Evolutionary conservation across 2,888 invertebrate species (phyloP).

Genomic region (Anticlea derivata): DNA sequence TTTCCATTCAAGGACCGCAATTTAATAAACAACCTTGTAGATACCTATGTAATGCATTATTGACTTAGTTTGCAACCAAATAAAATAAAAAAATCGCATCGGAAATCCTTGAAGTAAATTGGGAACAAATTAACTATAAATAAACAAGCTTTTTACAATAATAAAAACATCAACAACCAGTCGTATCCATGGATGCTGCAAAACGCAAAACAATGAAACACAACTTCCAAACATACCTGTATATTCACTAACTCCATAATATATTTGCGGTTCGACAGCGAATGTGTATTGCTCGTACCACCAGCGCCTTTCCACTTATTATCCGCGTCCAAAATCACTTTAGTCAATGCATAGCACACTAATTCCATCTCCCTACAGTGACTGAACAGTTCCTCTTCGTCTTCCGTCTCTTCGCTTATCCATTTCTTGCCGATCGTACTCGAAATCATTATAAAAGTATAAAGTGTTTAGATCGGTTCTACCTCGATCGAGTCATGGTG

Average conservation of each 20-base stretch:
- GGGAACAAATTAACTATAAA: too few species aligned
- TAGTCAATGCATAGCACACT: conserved; percentile 73
- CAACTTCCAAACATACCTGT: conserved; percentile 59
- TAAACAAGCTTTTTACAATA: too few species aligned
- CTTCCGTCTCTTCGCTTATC: conserved; percentile 81
- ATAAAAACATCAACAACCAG: conserved; percentile 14
- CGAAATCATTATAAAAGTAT: conserved; percentile 50
- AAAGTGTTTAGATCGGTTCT: conserved; percentile 40
- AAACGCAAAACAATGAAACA: not conserved
- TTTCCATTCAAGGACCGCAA: too few species aligned
- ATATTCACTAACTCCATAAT: conserved; percentile 79
- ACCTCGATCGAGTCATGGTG: conserved; percentile 61
- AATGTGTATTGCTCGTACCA: conserved; percentile 53
- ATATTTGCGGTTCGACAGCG: conserved; percentile 70
- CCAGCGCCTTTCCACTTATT: conserved; percentile 73
- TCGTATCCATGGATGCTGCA: conserved; percentile 3
- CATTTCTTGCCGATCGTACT: conserved; percentile 72
- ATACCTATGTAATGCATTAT: too few species aligned
- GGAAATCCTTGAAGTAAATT: too few species aligned
- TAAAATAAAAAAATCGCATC: too few species aligned
- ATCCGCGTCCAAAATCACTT: conserved; percentile 72
- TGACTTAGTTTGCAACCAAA: too few species aligned
- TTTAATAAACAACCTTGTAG: too few species aligned
- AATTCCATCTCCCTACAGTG: conserved; percentile 79
- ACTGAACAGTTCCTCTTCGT: conserved; percentile 75